Evolutionary conservation across 2,797 vertebrate species (phyloP).

Genomic region (Chaenodraco wilsoni): DNA sequence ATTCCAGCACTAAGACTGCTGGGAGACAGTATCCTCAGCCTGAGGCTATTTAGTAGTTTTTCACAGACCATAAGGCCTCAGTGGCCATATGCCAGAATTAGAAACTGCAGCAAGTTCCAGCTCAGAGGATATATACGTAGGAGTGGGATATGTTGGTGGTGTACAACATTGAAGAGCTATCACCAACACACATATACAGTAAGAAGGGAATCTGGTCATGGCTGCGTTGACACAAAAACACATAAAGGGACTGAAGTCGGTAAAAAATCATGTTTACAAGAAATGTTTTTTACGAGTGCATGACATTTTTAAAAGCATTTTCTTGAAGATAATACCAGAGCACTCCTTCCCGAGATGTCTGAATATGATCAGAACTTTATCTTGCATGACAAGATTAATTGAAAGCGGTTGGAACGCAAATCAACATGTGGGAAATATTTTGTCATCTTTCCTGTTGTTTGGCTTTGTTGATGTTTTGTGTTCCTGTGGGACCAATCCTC

Average conservation of each 20-base stretch:
- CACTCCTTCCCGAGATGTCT: background rate
- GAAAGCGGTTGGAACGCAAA: background rate
- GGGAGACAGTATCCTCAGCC: conserved; percentile 16
- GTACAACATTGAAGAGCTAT: conserved; percentile 23
- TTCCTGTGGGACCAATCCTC: conserved; percentile 8
- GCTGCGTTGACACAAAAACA: conserved; percentile 12
- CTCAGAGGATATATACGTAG: conserved; percentile 3
- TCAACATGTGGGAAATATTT: background rate
- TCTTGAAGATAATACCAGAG: conserved; percentile 2
- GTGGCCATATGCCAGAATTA: conserved; percentile 27
- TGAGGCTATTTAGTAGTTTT: conserved; percentile 17
- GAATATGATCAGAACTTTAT: conserved; percentile 12
- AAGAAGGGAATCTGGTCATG: conserved; percentile 12
- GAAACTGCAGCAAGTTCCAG: conserved; percentile 28
- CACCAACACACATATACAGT: conserved; percentile 9
- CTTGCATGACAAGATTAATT: background rate
- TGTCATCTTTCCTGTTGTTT: background rate
- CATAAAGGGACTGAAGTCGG: background rate
- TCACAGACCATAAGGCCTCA: conserved; percentile 9
- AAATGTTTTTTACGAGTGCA: conserved; percentile 5
- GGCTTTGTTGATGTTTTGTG: conserved; percentile 3
- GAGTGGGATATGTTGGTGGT: conserved; percentile 31
- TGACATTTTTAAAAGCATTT: conserved; percentile 3
- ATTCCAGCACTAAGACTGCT: conserved; percentile 9
- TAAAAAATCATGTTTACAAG: background rate